Percentiles rank a stretch among this genome's conserved stretches.
Evolutionary conservation across 1,140 invertebrate genomes (phyloP).

Genomic region (Lycorma delicatula): DNA sequence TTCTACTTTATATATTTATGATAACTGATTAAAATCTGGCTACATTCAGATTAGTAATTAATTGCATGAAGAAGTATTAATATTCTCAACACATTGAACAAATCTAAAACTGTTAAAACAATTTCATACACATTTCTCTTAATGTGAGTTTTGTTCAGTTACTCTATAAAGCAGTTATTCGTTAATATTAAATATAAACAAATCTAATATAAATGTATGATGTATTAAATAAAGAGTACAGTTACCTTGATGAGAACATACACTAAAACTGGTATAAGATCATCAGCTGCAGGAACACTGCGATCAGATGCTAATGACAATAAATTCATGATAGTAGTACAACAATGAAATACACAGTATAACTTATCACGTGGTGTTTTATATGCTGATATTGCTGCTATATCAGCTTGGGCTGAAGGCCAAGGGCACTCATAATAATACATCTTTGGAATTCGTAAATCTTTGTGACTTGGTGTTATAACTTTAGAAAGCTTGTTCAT

Average conservation of each 20-base stretch:
- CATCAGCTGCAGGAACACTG: constrained; percentile 85
- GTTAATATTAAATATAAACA: no score
- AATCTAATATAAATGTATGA: no score
- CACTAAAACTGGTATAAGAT: constrained; percentile 92
- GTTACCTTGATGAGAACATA: constrained; percentile 90
- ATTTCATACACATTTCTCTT: no score
- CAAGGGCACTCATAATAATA: constrained; percentile 89
- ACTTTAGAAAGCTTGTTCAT: constrained; percentile 73
- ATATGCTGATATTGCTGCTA: constrained; percentile 87
- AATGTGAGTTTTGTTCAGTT: no score
- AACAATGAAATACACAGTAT: constrained; percentile 76
- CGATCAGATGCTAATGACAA: constrained; percentile 70
- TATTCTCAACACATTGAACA: no score
- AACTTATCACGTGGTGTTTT: constrained; percentile 92
- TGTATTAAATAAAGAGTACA: no score
- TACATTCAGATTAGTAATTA: no score
- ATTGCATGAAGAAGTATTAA: no score
- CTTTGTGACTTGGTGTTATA: constrained; percentile 74
- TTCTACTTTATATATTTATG: no score
- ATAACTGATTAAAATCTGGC: no score
- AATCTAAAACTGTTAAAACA: no score
- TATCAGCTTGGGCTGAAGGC: constrained; percentile 91
- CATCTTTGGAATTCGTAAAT: constrained; percentile 69
- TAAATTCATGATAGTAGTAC: constrained; percentile 88
- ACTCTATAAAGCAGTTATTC: no score